These are phyloP conservation scores for Rhipidura dahli DNA, from an alignment of 2,113 vertebrate genomes.

Conservation along the genomic window DNA sequence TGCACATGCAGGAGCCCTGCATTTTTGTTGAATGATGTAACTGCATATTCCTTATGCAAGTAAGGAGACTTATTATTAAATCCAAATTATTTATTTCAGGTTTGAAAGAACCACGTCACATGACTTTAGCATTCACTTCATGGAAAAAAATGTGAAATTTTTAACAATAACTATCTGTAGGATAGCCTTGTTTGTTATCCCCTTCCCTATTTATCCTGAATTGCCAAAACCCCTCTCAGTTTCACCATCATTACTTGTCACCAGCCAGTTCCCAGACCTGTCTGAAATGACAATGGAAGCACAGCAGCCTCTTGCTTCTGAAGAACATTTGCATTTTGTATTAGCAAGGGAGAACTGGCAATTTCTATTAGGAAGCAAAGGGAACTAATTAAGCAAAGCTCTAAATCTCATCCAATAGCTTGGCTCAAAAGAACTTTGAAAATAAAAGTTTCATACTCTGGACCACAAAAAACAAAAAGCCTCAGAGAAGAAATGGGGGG, in stretches of 20 bases:
- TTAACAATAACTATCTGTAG: background rate
- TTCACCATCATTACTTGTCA: background rate
- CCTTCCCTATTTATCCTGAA: background rate
- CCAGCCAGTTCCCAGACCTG: background rate
- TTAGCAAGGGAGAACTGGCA: background rate
- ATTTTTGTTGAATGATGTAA: slow-evolving; percentile 43
- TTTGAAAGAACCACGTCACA: background rate
- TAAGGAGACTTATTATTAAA: background rate
- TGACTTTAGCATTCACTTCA: background rate
- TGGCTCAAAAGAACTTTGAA: background rate
- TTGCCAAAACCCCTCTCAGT: background rate
- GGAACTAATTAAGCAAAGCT: background rate
- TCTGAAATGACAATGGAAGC: background rate
- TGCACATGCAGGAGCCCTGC: background rate
- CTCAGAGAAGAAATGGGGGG: background rate
- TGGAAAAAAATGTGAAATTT: background rate
- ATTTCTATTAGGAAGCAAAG: background rate
- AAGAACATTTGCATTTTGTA: slow-evolving; percentile 1
- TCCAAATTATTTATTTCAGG: background rate
- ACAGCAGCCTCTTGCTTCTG: background rate
- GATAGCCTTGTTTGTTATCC: background rate
- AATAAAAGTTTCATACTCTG: background rate
- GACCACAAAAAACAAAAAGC: background rate
- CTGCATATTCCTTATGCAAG: background rate
- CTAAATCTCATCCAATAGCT: background rate